Base-by-base conservation (phyloP, 2,888 invertebrate genomes). In the Linnaemya tessellans region DNA sequence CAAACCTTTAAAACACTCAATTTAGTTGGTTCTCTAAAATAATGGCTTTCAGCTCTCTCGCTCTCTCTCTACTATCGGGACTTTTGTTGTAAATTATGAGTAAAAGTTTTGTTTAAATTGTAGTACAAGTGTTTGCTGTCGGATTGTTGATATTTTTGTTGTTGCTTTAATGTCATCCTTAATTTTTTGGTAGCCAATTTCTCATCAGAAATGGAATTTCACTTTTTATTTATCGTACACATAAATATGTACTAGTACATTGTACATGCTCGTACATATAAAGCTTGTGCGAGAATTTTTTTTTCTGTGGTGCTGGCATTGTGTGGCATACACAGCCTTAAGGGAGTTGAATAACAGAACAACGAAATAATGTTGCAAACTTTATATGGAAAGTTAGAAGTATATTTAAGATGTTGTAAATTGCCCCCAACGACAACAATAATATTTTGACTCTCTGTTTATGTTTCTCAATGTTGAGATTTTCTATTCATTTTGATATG, bases 221-320 rank as follows among this genome's bases (percentile, higher is more conserved):
- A 80, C 87, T 88, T 73, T 80, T 88, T 86, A 86, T 80, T 86
- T 86, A 82, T 58, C 81, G 46, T 67, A 56, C 22, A 73, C n/a
- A 58, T 35, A 20, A 30, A 30, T 7, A 35, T 35, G 4, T 18
- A 20, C 18, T n/a, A n/a, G n/a, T n/a, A n/a, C n/a, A n/a, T n/a
- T n/a, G n/a, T n/a, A 38, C 11, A n/a, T 10, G 0, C 11, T n/a
- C 8, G 30, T 7, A 15, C 20, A 18, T 64, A 64, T 64, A 65
- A 49, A 54, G 25, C 35, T 35, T 38, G 22, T 70, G 25, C 10
- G 18, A 60, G 38, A 30, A 22, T 49, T 70, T 25, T 56, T 30
- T 49, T 70, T 25, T 56, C 20, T 35, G 30, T 58, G 60, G 71
- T 73, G 46, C 9, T 64, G 15, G 35, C 41, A 64, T 35, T 54